A percentile compares a stretch with the other conserved stretches of the same genome.
These are phyloP conservation scores for Xestoiulus laeticollis DNA, from an alignment of 2,888 invertebrate species.

Conservation along the genomic window DNA sequence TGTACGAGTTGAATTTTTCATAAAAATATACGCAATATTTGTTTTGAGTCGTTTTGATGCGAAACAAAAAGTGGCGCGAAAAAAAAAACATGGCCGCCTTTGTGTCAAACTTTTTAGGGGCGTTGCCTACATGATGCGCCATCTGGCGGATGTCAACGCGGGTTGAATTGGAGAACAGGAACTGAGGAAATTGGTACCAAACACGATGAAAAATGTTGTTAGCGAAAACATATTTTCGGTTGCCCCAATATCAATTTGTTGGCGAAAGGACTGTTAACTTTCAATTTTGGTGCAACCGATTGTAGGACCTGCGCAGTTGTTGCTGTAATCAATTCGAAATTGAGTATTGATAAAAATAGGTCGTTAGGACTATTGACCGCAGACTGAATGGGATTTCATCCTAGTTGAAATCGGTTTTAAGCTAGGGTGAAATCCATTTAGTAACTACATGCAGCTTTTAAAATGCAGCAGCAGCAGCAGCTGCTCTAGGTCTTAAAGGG, in stretches of 20 bases:
- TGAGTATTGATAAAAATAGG: not conserved
- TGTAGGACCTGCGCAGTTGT: not conserved
- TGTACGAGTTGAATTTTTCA: not conserved
- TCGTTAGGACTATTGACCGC: not conserved
- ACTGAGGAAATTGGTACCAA: conserved; percentile 12
- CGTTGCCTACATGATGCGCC: not conserved
- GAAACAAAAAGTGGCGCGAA: not conserved
- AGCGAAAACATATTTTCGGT: too few relatives aligned
- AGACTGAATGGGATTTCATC: too few relatives aligned
- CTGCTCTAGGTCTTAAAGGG: not conserved
- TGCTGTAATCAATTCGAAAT: not conserved
- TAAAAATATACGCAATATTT: not conserved
- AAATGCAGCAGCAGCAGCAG: not conserved
- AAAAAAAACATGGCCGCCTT: not conserved
- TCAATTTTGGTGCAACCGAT: not conserved
- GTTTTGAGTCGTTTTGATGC: not conserved
- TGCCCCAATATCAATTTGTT: too few relatives aligned
- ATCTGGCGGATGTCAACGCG: not conserved
- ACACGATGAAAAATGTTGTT: too few relatives aligned
- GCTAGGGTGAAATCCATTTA: too few relatives aligned
- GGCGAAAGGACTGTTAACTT: too few relatives aligned
- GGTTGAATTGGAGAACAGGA: conserved; percentile 32
- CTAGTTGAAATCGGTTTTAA: too few relatives aligned
- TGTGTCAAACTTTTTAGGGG: not conserved
- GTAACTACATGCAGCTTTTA: not conserved